phyloP scores from a whole-genome alignment of 2,888 invertebrate species.

The Hymenopus coronatus region DNA sequence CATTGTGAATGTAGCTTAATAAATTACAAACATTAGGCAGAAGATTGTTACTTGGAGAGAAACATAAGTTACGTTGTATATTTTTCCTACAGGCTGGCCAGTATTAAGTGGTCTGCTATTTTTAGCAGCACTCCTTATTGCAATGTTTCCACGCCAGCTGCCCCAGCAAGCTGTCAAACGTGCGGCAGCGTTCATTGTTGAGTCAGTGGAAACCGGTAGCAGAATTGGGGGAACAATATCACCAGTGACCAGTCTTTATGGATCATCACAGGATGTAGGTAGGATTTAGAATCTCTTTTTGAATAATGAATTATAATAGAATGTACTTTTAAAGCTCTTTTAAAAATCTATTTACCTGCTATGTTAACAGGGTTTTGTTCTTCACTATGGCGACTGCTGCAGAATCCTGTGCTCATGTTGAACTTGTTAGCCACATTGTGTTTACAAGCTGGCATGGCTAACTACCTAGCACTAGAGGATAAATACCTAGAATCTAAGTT shows the following conservation, averaged over 20 bases:
- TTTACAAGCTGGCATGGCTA: constrained; percentile 53
- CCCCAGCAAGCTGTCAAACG: constrained; percentile 21
- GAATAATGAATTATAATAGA: background rate
- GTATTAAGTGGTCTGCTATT: constrained; percentile 26
- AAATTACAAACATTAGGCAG: too few relatives aligned
- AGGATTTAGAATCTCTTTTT: background rate
- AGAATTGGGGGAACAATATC: background rate
- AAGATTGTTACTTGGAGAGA: too few relatives aligned
- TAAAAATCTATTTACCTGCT: background rate
- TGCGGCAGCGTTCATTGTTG: constrained; percentile 7
- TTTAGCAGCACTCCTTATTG: constrained; percentile 17
- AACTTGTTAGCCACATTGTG: constrained; percentile 53
- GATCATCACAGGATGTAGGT: background rate
- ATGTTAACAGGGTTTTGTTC: constrained; percentile 11
- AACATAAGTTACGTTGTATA: background rate
- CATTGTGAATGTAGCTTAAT: too few relatives aligned
- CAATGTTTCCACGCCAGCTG: constrained; percentile 30
- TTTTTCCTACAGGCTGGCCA: constrained; percentile 45
- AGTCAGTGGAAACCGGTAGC: background rate
- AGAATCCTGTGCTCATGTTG: constrained; percentile 54
- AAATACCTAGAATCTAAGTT: constrained; percentile 58
- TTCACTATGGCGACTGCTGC: constrained; percentile 51
- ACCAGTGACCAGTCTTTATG: background rate
- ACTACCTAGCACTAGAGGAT: constrained; percentile 55
- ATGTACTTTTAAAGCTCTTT: too few relatives aligned